phyloP scores from a whole-genome alignment of 2,797 vertebrate genomes.

The Scarus forsteni region DNA sequence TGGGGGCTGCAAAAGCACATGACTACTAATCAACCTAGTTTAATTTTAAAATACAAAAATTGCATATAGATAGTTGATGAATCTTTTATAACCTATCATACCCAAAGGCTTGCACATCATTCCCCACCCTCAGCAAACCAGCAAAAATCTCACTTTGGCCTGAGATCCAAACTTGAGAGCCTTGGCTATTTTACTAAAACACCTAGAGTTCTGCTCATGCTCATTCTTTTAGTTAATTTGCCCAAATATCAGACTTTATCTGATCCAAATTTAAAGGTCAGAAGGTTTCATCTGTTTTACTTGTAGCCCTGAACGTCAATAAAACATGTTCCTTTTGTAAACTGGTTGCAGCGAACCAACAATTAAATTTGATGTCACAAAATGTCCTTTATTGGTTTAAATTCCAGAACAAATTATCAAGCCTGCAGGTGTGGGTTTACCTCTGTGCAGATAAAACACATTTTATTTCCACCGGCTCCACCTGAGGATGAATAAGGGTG shows the following conservation, averaged over 20 bases:
- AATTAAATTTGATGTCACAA: neutral
- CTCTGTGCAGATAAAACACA: neutral
- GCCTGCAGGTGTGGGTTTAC: slow-evolving; percentile 20
- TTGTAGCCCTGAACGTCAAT: neutral
- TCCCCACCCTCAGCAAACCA: too few species aligned
- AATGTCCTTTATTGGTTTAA: neutral
- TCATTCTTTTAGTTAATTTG: neutral
- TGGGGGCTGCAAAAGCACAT: too few species aligned
- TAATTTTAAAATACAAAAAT: too few species aligned
- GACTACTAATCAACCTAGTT: too few species aligned
- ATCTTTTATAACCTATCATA: too few species aligned
- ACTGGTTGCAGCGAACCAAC: too few species aligned
- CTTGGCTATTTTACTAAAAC: too few species aligned
- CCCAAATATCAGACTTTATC: neutral
- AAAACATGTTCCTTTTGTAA: neutral
- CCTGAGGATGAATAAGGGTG: slow-evolving; percentile 8
- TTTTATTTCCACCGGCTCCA: slow-evolving; percentile 14
- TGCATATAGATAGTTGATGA: too few species aligned
- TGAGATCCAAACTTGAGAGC: too few species aligned
- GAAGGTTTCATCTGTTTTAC: neutral
- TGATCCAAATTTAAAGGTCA: neutral
- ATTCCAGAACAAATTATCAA: neutral
- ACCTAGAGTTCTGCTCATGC: neutral
- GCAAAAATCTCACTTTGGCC: too few species aligned
- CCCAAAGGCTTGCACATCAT: too few species aligned